Evolutionary conservation across 2,113 vertebrate genomes (phyloP).

Genomic region (Trachemys scripta): DNA sequence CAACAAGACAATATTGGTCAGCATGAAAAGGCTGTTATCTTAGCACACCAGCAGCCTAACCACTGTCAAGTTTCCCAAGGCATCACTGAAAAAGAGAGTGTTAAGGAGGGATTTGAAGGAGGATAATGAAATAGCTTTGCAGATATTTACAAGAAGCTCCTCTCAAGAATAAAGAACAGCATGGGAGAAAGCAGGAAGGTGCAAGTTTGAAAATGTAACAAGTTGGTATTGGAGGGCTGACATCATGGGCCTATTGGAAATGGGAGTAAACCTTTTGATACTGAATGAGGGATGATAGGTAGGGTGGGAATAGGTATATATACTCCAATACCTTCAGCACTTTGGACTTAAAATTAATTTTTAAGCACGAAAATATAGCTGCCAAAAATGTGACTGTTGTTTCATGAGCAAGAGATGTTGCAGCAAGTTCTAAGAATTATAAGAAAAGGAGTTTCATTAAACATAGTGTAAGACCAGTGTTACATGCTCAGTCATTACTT

Average conservation of each 20-base stretch:
- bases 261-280: background rate
- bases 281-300: background rate
- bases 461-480: background rate
- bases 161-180: background rate
- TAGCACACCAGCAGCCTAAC: background rate
- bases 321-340: background rate
- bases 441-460: background rate
- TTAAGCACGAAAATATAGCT: background rate
- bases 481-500: background rate
- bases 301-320: background rate
- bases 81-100: background rate
- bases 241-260: background rate
- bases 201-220: background rate
- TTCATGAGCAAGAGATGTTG: background rate
- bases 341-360: background rate
- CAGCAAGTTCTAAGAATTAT: background rate
- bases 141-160: background rate
- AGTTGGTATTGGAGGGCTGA: background rate
- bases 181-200: background rate
- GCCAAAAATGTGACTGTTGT: background rate
- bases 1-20: background rate
- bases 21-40: background rate
- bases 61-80: background rate
- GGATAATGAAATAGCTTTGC: background rate
- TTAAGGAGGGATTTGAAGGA: background rate